phyloP scores from a whole-genome alignment of 2,113 vertebrate species.

The Trematomus loennbergii region DNA sequence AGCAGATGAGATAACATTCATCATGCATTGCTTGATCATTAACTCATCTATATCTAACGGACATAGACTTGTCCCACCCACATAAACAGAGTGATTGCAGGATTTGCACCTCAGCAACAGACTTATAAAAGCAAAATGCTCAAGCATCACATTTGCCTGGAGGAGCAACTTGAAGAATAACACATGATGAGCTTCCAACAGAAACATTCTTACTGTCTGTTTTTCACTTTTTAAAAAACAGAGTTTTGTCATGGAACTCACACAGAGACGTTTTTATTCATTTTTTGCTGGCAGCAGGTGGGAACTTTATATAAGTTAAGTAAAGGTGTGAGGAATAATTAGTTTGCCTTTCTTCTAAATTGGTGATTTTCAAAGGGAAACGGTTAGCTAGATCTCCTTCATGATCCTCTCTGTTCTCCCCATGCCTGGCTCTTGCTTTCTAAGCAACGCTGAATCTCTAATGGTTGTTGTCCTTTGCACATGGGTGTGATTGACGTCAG shows the following conservation, averaged over 20 bases:
- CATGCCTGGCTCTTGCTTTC: conserved; percentile 15
- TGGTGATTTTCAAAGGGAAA: neutral
- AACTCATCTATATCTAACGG: neutral
- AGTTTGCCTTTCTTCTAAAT: conserved; percentile 1
- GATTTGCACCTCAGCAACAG: conserved; percentile 24
- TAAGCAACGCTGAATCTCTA: conserved; percentile 64
- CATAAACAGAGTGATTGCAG: conserved; percentile 27
- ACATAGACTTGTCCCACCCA: conserved; percentile 23
- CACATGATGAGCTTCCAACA: neutral
- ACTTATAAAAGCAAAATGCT: conserved; percentile 11
- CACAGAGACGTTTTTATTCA: neutral
- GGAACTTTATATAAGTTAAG: neutral
- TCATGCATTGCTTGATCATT: conserved; percentile 14
- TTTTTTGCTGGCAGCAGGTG: neutral
- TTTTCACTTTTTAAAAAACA: neutral
- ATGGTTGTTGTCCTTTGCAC: conserved; percentile 74
- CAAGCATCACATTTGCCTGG: neutral
- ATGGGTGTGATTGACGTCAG: conserved; percentile 77
- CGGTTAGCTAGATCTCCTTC: neutral
- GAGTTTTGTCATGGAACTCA: neutral
- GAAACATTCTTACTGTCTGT: conserved; percentile 12
- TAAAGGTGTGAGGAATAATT: neutral
- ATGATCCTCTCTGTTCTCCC: conserved; percentile 2
- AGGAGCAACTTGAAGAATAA: conserved; percentile 7
- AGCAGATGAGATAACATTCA: conserved; percentile 9